Base-by-base conservation (phyloP, 1,140 invertebrate genomes). In the Galleria mellonella region DNA sequence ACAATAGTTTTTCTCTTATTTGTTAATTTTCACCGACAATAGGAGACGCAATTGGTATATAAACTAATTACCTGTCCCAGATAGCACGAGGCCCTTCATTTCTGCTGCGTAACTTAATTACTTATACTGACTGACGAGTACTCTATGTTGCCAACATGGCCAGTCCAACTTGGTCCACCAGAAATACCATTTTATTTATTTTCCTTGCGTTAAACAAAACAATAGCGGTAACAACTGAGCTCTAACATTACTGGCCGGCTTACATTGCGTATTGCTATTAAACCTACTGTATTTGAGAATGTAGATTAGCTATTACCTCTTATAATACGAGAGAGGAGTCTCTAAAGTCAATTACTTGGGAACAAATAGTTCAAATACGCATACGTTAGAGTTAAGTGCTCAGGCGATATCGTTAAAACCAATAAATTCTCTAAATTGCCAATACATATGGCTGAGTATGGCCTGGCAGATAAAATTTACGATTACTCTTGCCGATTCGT, bases 281-380 rank as follows among this genome's bases (percentile, higher is more conserved):
- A 10, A 28, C 35, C 15, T 64, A 55, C 57, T 67, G 55, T 73
- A 75, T 78, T 81, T 77, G 71, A 73, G 60, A 72, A 83, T 72
- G 74, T 70, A 83, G 76, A 81, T 83, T 81, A 78, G 68, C 56
- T 82, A 75, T 77, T 66, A 63, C 63, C 63, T 70, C 72, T 72
- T 70, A 64, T 67, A 60, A 46, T 55, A 55, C 50, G 31, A 27
- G 37, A 55, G 55, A 50, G 59, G 65, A 68, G 55, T 45, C 42
- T 59, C 52, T 65, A 68, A 74, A 76, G 68, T 67, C 70, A 81
- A 83, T 82, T 83, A 79, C 62, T 74, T 59, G 53, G 55, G 35
- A 47, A 42, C 17, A 52, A 76, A 75, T 81, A 77, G 74, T 72
- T 79, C 51, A 52, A 68, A 75, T 68, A 65, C 50, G 66, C 49